Percentiles rank a stretch among this genome's conserved stretches.
These are phyloP conservation scores for Callorhinus ursinus DNA, from an alignment of 2,113 vertebrate genomes.

Conservation along the genomic window DNA sequence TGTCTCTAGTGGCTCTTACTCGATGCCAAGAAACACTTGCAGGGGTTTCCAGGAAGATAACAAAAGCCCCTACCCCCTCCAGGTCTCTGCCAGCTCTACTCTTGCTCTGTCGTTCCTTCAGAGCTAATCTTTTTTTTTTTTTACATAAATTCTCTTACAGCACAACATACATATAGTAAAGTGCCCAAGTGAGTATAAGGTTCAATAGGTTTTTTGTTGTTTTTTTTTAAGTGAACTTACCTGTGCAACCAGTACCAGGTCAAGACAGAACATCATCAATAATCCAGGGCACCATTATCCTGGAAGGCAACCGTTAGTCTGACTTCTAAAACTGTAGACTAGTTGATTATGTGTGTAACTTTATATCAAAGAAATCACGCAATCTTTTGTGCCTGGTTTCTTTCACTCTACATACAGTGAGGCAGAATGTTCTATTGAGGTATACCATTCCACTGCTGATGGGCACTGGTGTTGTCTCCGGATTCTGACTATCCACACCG, in stretches of 20 bases:
- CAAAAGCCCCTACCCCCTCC: not conserved
- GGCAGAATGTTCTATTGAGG: not conserved
- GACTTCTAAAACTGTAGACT: not conserved
- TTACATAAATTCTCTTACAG: not conserved
- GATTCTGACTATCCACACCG: not conserved
- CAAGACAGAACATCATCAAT: not conserved
- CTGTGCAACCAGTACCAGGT: not conserved
- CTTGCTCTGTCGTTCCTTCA: not conserved
- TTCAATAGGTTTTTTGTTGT: not conserved
- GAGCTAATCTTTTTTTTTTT: not conserved
- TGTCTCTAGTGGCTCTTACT: not conserved
- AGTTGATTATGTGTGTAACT: not conserved
- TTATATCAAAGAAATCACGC: not conserved
- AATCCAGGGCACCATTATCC: not conserved
- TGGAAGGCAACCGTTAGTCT: not conserved
- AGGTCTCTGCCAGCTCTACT: not conserved
- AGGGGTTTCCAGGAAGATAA: not conserved
- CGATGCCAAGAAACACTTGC: not conserved
- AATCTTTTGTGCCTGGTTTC: not conserved
- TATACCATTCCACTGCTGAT: not conserved
- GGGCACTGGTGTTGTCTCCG: not conserved
- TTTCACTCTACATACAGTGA: not conserved
- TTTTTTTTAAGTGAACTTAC: not conserved
- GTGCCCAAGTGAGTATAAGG: not conserved
- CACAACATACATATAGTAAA: not conserved